phyloP scores from a whole-genome alignment of 1,140 invertebrate genomes.

The Drosophila mayri region DNA sequence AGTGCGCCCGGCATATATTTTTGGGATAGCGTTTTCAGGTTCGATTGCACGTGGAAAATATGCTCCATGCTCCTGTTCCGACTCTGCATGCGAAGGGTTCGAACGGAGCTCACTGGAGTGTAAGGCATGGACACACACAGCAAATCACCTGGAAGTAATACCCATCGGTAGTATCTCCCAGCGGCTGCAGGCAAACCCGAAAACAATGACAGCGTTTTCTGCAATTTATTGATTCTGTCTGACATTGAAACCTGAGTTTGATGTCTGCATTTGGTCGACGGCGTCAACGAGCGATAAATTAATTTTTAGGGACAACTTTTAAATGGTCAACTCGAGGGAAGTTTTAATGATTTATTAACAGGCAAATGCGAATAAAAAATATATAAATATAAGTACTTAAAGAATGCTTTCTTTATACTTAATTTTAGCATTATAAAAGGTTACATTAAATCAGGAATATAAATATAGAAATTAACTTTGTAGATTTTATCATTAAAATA shows the following conservation, averaged over 20 bases:
- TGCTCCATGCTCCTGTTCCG: slow-evolving; percentile 35
- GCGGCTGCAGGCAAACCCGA: slow-evolving; percentile 14
- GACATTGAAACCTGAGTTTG: slow-evolving; percentile 69
- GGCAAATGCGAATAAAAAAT: background rate
- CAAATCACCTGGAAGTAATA: slow-evolving; percentile 84
- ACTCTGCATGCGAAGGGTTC: slow-evolving; percentile 36
- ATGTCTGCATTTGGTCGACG: slow-evolving; percentile 49
- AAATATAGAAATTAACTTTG: background rate
- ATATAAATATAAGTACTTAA: background rate
- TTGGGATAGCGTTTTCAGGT: slow-evolving; percentile 30
- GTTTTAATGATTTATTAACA: background rate
- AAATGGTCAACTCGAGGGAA: background rate
- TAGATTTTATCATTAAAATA: too few species aligned
- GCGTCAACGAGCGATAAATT: slow-evolving; percentile 1
- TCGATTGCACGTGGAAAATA: slow-evolving; percentile 56
- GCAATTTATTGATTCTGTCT: slow-evolving; percentile 79
- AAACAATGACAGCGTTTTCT: slow-evolving; percentile 50
- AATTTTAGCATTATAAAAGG: background rate
- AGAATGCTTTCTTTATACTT: background rate
- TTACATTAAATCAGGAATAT: background rate
- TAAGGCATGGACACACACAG: slow-evolving; percentile 70
- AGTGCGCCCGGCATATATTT: slow-evolving; percentile 59
- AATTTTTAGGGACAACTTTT: background rate
- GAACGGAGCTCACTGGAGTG: slow-evolving; percentile 58
- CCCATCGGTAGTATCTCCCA: slow-evolving; percentile 39